Base-by-base conservation (phyloP, 2,888 invertebrate genomes). In the Eumerus sabulonum region DNA sequence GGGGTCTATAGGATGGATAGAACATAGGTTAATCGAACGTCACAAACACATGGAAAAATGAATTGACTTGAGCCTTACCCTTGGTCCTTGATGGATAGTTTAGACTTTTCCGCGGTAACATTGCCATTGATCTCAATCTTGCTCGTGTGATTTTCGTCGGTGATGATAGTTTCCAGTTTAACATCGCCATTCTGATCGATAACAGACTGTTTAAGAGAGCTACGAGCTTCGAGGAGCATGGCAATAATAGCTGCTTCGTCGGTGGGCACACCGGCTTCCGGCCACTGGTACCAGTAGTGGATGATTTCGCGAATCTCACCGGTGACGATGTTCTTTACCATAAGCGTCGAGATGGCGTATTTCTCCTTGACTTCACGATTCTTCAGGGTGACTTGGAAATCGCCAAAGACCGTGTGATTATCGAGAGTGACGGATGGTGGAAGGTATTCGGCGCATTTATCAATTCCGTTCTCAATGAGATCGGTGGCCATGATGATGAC, bases 281-380 rank as follows among this genome's bases (percentile, higher is more conserved):
- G 97, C 98, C 98, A 98, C 85, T 96, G 93, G 90, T 96, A 97
- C 97, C 98, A 98, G 85, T 97, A 93, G 86, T 98, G 98, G 0
- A 93, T 95, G 63, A 98, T 91, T 87, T 98, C 97, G 47, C 97
- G 90, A 92, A 95, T 94, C 76, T 94, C 93, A 87, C 95, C 95
- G 50, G 94, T 94, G 82, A 93, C 91, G 88, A 94, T 90, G 87
- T 95, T 95, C 90, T 96, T 95, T 1, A 98, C 90, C 87, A 96
- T 94, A 14, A 98, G 90, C 83, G 92, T 93, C 18, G 97, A 96
- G 67, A 97, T 93, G 53, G 97, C 95, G 87, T 96, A 98, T 88
- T 96, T 96, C 86, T 97, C 96, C 84, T 94, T 93, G 82, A 96
- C 94, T 86, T 98, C 97, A 9, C 96, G 92, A 86, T 95, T 95